A percentile compares a stretch with the other conserved stretches of the same genome.
Evolutionary conservation across 2,888 invertebrate species (phyloP).

Genomic region (Metallyticus violacea): DNA sequence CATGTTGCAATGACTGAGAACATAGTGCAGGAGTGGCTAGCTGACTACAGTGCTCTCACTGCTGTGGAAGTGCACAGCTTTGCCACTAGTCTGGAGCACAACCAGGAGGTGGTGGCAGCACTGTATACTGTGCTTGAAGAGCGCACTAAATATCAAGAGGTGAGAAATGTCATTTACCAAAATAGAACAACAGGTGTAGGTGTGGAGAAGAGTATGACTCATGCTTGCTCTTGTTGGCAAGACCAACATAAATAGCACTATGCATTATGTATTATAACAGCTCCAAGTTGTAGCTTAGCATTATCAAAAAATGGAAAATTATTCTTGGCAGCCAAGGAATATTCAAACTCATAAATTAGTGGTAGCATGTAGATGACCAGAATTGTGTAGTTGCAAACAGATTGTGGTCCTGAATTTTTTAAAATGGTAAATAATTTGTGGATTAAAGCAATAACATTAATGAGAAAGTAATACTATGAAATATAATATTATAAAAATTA

Average conservation of each 20-base stretch:
- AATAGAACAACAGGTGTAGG: background rate
- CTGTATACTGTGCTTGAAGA: slow-evolving; percentile 76
- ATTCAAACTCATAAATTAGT: too few species aligned
- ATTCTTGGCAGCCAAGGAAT: too few species aligned
- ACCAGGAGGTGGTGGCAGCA: slow-evolving; percentile 79
- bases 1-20: slow-evolving; percentile 52
- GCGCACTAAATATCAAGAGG: slow-evolving; percentile 55
- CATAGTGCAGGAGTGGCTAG: slow-evolving; percentile 73
- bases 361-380: too few species aligned
- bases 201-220: background rate
- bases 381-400: too few species aligned
- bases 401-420: too few species aligned
- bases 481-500: too few species aligned
- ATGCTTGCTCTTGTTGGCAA: background rate
- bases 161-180: slow-evolving; percentile 41
- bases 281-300: background rate
- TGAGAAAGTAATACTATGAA: too few species aligned
- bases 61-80: slow-evolving; percentile 75
- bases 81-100: slow-evolving; percentile 74
- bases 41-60: slow-evolving; percentile 71
- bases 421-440: too few species aligned
- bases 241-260: background rate
- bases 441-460: too few species aligned
- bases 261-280: background rate
- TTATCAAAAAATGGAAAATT: too few species aligned